phyloP scores from a whole-genome alignment of 2,797 vertebrate species.

The Smutsia temminckii region DNA sequence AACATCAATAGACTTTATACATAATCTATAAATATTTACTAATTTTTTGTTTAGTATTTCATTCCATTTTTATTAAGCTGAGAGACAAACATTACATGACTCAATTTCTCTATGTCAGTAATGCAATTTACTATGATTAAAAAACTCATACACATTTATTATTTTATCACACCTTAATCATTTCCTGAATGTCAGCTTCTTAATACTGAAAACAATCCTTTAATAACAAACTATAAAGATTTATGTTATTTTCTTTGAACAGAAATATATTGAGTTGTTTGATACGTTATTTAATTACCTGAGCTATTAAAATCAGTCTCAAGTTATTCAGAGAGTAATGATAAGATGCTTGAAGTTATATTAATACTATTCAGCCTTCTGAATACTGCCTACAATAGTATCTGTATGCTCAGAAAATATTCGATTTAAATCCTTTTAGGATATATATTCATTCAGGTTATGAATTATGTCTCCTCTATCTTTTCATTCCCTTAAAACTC shows the following conservation, averaged over 20 bases:
- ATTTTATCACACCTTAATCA: not conserved
- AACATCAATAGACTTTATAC: not conserved
- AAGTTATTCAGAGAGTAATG: not conserved
- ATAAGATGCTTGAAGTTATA: not conserved
- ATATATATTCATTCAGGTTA: not conserved
- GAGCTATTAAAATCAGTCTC: not conserved
- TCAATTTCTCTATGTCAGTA: conserved; percentile 7
- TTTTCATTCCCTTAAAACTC: conserved; percentile 27
- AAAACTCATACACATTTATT: not conserved
- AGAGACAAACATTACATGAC: conserved; percentile 5
- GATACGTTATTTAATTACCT: not conserved
- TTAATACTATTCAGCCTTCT: not conserved
- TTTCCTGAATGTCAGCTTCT: not conserved
- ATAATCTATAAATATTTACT: not conserved
- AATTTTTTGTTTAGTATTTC: not conserved
- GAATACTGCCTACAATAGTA: not conserved
- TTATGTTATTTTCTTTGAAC: conserved; percentile 19
- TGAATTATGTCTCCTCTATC: not conserved
- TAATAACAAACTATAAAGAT: not conserved
- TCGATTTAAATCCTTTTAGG: not conserved
- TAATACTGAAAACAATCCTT: not conserved
- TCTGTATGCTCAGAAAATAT: not conserved
- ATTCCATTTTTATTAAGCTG: not conserved
- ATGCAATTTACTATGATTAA: not conserved
- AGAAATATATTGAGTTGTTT: not conserved